These are phyloP conservation scores for Lepidurus packardi DNA, from an alignment of 1,140 invertebrate species.

Conservation along the genomic window DNA sequence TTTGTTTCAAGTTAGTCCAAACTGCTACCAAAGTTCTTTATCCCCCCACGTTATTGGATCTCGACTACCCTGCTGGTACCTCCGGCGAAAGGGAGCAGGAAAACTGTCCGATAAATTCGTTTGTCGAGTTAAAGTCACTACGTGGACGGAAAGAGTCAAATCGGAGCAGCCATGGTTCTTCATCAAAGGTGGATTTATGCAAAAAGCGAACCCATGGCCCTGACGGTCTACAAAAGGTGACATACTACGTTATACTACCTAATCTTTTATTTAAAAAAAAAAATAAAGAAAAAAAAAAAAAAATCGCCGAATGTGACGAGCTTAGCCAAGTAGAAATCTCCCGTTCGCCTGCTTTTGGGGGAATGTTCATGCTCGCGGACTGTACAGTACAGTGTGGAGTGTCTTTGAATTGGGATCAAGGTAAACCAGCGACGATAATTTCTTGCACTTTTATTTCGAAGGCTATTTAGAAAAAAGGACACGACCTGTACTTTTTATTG, in stretches of 20 bases:
- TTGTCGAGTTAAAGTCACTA: neutral
- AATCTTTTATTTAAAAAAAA: no score
- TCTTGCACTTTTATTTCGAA: no score
- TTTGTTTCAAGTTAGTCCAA: no score
- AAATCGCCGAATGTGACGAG: no score
- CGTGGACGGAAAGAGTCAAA: neutral
- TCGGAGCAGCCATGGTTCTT: neutral
- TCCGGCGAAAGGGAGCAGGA: no score
- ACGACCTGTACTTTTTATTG: neutral
- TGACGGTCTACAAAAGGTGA: neutral
- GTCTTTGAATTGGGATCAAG: neutral
- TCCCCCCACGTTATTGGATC: neutral
- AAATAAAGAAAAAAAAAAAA: no score
- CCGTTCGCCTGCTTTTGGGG: neutral
- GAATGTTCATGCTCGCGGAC: neutral
- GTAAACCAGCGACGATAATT: neutral
- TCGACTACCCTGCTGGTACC: neutral
- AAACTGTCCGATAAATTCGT: neutral
- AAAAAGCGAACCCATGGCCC: neutral
- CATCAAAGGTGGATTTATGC: slow-evolving; percentile 11
- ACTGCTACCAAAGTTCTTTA: neutral
- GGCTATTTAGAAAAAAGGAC: neutral
- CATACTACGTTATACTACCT: neutral
- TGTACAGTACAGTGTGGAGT: neutral
- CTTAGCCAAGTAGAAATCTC: neutral